Conservation (phyloP, 2,797 vertebrate species). For the Alauda arvensis region DNA sequence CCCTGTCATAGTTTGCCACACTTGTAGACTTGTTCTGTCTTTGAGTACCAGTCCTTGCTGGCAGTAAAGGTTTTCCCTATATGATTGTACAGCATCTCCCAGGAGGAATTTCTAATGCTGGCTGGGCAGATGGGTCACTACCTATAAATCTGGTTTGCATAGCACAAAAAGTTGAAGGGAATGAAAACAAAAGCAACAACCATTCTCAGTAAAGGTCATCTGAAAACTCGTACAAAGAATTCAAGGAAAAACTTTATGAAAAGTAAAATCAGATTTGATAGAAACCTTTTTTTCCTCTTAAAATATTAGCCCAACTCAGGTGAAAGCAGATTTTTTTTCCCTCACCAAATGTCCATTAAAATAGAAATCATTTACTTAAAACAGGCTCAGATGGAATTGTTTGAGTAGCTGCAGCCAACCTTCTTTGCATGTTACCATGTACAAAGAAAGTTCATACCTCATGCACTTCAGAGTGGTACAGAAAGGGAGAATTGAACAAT, state of each 20-base stretch:
- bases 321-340: neutral
- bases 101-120: neutral
- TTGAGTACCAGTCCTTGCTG: neutral
- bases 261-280: neutral
- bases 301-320: neutral
- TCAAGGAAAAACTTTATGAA: neutral
- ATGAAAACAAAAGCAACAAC: neutral
- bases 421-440: neutral
- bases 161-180: neutral
- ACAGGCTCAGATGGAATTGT: neutral
- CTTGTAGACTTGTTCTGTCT: neutral
- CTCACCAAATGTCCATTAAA: neutral
- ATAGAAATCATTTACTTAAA: neutral
- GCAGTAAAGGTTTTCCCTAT: neutral
- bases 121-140: neutral
- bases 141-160: neutral
- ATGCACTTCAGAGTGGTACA: neutral
- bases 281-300: neutral
- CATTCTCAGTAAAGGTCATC: neutral
- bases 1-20: neutral
- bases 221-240: neutral
- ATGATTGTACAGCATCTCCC: neutral
- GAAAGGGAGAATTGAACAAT: neutral
- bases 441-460: fast-evolving
- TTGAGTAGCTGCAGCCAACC: neutral